Conservation (phyloP, 1,140 invertebrate species). For the Atopsyche davidsoni region DNA sequence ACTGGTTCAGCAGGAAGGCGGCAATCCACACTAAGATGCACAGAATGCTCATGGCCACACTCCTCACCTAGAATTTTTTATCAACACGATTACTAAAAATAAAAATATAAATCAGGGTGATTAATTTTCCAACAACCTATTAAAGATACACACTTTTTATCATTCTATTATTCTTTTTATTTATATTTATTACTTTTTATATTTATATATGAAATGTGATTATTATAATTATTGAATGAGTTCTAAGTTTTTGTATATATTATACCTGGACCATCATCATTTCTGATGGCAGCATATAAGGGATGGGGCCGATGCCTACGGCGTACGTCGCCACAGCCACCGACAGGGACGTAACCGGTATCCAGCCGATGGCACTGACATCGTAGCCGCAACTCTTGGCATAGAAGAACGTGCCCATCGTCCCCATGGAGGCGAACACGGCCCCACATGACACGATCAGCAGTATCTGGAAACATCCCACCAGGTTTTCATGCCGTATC, state of each 20-base stretch:
- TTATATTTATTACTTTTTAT: no score
- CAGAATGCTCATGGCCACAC: constrained; percentile 17
- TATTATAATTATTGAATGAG: no score
- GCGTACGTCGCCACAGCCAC: constrained; percentile 32
- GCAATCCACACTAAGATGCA: constrained; percentile 17
- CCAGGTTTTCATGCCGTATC: no score
- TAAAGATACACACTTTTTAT: no score
- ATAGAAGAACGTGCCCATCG: constrained; percentile 8
- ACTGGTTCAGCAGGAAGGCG: constrained; percentile 18
- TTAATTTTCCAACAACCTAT: no score
- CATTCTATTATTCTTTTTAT: no score
- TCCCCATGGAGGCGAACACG: background rate
- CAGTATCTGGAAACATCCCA: no score
- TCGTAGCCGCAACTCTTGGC: background rate
- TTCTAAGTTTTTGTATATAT: no score
- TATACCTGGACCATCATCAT: constrained; percentile 34
- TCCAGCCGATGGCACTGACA: constrained; percentile 10
- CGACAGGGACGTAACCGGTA: constrained; percentile 30
- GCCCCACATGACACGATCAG: constrained; percentile 1
- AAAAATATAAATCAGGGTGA: no score
- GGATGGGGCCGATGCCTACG: constrained; percentile 33
- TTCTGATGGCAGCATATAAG: constrained; percentile 34
- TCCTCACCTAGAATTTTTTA: constrained; percentile 19
- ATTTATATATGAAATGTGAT: no score
- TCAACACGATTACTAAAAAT: no score